A percentile compares a stretch with the other conserved stretches of the same genome.
phyloP scores from a whole-genome alignment of 2,888 invertebrate species.

The Plebejus anna region DNA sequence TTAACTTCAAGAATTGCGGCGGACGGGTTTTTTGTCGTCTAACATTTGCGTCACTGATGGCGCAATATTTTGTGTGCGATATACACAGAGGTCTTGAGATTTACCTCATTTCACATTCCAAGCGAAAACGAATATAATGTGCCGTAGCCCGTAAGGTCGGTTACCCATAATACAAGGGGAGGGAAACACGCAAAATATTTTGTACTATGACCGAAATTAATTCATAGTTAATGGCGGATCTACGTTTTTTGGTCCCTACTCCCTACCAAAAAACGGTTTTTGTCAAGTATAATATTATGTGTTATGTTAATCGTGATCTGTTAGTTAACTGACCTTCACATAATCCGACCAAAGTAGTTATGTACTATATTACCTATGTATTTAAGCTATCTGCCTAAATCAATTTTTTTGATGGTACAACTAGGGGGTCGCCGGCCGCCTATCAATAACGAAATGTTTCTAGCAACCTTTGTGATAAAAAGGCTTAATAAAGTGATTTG shows the following conservation, averaged over 20 bases:
- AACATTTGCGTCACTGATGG: constrained; percentile 10
- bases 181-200: background rate
- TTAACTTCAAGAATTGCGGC: background rate
- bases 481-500: too few relatives aligned
- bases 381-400: too few relatives aligned
- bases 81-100: background rate
- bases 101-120: constrained; percentile 10
- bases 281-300: too few relatives aligned
- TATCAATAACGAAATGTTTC: too few relatives aligned
- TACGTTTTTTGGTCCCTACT: too few relatives aligned
- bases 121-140: background rate
- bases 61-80: background rate
- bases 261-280: too few relatives aligned
- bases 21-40: background rate
- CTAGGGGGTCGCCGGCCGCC: background rate
- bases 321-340: background rate
- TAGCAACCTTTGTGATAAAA: too few relatives aligned
- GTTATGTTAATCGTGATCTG: too few relatives aligned
- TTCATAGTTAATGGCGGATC: too few relatives aligned
- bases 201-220: background rate
- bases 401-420: background rate
- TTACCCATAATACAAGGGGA: too few relatives aligned
- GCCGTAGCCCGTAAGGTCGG: background rate
- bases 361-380: too few relatives aligned
- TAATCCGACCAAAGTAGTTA: background rate